Percentiles rank a stretch among this genome's conserved stretches.
Evolutionary conservation across 2,888 invertebrate species (phyloP).

Genomic region (Cylloceria caligata): DNA sequence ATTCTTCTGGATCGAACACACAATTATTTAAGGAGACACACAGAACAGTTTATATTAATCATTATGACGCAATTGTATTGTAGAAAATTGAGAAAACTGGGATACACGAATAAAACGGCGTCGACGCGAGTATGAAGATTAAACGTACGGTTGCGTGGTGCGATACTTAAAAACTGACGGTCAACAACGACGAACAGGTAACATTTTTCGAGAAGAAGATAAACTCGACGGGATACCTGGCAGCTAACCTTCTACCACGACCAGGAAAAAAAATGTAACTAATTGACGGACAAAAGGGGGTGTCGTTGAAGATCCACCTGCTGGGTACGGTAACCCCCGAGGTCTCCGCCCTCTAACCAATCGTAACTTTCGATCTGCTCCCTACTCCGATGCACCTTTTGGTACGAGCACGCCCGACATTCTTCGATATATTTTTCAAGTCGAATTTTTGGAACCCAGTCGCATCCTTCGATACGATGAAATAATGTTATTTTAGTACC

Average conservation of each 20-base stretch:
- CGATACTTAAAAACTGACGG: slow-evolving; percentile 73
- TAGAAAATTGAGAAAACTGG: background rate
- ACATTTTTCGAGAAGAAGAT: slow-evolving; percentile 71
- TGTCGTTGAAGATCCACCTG: slow-evolving; percentile 81
- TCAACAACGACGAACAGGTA: slow-evolving; percentile 70
- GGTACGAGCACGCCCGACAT: slow-evolving; percentile 58
- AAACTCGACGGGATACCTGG: slow-evolving; percentile 29
- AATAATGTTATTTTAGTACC: slow-evolving; percentile 27
- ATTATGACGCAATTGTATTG: background rate
- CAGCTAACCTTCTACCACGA: slow-evolving; percentile 4
- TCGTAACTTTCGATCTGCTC: slow-evolving; percentile 73
- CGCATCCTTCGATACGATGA: slow-evolving; percentile 17
- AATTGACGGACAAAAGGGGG: slow-evolving; percentile 79
- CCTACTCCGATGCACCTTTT: slow-evolving; percentile 62
- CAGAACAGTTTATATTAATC: background rate
- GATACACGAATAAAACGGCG: background rate
- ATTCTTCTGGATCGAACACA: background rate
- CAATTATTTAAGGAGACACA: background rate
- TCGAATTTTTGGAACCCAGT: slow-evolving; percentile 21
- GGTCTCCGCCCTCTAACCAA: slow-evolving; percentile 81
- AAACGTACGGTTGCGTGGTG: slow-evolving; percentile 49
- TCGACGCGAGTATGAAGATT: slow-evolving; percentile 41
- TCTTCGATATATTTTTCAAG: slow-evolving; percentile 53
- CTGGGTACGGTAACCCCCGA: slow-evolving; percentile 74
- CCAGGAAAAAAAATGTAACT: slow-evolving; percentile 77